Conservation (phyloP, 2,888 invertebrate species). For the Rotaria socialis region DNA sequence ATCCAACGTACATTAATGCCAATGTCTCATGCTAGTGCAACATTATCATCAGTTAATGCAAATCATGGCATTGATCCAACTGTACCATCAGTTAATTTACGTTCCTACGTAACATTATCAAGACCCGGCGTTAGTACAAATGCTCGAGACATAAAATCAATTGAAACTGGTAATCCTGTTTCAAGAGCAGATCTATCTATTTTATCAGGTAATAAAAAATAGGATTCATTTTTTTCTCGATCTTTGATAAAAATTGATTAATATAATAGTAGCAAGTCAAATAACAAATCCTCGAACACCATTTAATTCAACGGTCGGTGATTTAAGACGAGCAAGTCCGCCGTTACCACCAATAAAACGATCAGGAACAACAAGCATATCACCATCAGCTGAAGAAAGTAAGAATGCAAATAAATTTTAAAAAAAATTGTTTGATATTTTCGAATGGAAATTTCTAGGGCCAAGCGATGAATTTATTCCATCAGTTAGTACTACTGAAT, state of each 20-base stretch:
- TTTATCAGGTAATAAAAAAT: not conserved
- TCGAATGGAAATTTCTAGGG: not conserved
- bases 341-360: slow-evolving; percentile 8
- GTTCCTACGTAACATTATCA: not conserved
- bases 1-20: not conserved
- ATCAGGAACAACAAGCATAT: not conserved
- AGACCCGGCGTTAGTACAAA: not conserved
- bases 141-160: not conserved
- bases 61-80: not conserved
- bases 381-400: not conserved
- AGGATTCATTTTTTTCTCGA: not conserved
- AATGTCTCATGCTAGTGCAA: not conserved
- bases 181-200: not conserved
- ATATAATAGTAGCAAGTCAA: not conserved
- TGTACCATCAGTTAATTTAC: not conserved
- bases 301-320: not conserved
- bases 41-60: not conserved
- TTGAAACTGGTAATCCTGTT: not conserved
- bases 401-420: not conserved
- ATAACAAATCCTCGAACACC: not conserved
- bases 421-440: not conserved
- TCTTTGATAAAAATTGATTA: not conserved
- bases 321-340: not conserved
- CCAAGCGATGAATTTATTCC: not conserved
- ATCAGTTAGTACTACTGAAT: too few species aligned